A percentile compares a stretch with the other conserved stretches of the same genome.
Conservation (phyloP, 2,797 vertebrate species). For the Rhinella marina region DNA sequence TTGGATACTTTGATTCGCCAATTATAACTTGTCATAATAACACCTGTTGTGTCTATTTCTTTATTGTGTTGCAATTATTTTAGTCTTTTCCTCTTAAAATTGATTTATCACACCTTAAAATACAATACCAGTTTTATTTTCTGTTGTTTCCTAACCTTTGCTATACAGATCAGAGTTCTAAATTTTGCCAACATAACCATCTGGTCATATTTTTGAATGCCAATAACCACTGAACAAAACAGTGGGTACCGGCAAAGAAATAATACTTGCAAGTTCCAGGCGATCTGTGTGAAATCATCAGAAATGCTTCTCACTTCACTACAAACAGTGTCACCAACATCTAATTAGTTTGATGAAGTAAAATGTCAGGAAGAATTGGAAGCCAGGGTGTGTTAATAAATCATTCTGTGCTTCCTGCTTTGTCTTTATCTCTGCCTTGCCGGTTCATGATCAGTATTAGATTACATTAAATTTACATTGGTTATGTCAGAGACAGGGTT, state of each 20-base stretch:
- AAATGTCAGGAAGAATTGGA: constrained; percentile 62
- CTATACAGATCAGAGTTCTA: not conserved
- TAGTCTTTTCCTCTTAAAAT: not conserved
- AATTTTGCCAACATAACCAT: constrained; percentile 54
- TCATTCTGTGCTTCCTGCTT: constrained; percentile 52
- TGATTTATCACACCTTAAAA: not conserved
- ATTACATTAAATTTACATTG: constrained; percentile 51
- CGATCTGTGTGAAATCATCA: constrained; percentile 51
- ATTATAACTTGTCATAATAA: not conserved
- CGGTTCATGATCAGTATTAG: constrained; percentile 54
- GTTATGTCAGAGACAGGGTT: constrained; percentile 29
- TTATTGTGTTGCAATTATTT: not conserved
- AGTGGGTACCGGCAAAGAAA: constrained; percentile 41
- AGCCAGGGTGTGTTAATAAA: constrained; percentile 58
- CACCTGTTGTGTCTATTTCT: not conserved
- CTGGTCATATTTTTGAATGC: constrained; percentile 51
- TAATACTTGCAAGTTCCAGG: constrained; percentile 47
- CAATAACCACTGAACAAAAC: constrained; percentile 49
- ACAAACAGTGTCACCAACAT: constrained; percentile 60
- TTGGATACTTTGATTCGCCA: too few species aligned
- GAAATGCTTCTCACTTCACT: constrained; percentile 53
- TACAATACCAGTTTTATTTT: not conserved
- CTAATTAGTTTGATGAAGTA: constrained; percentile 63
- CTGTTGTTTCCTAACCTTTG: not conserved
- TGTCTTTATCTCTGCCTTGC: constrained; percentile 32